Evolutionary conservation across 1,140 invertebrate genomes (phyloP).

Genomic region (Antheraea pernyi): DNA sequence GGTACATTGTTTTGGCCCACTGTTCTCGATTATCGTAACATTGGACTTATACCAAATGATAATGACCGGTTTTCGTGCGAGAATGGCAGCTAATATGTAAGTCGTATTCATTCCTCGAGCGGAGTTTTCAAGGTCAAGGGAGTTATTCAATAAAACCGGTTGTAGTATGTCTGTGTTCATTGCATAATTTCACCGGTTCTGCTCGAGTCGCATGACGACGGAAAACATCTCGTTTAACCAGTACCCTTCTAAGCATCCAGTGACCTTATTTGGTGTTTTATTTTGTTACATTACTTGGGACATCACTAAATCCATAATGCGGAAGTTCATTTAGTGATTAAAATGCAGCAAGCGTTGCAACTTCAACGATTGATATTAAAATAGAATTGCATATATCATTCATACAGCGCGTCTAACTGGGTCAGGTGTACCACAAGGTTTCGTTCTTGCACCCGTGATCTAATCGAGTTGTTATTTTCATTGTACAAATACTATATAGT

Average conservation of each 20-base stretch:
- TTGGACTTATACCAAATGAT: slow-evolving; percentile 71
- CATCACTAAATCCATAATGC: background rate
- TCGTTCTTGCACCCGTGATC: background rate
- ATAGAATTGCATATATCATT: background rate
- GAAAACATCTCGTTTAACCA: background rate
- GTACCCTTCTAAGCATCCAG: background rate
- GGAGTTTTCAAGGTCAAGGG: slow-evolving; percentile 58
- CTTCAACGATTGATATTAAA: background rate
- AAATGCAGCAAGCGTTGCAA: background rate
- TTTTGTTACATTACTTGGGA: too few relatives aligned
- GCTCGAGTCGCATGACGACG: slow-evolving; percentile 8
- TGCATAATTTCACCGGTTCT: slow-evolving; percentile 41
- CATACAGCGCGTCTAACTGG: background rate
- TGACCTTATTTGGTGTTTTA: background rate
- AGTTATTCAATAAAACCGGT: slow-evolving; percentile 51
- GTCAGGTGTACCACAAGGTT: background rate
- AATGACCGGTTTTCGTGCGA: slow-evolving; percentile 58
- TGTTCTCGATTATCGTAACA: slow-evolving; percentile 60
- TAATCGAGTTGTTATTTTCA: background rate
- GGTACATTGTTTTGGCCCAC: slow-evolving; percentile 57
- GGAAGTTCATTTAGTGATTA: background rate
- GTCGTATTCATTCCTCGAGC: slow-evolving; percentile 9
- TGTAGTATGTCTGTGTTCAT: slow-evolving; percentile 11
- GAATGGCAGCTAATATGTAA: slow-evolving; percentile 21
- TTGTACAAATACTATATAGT: background rate